Conservation (phyloP, 2,113 vertebrate species). For the Prunella himalayana region DNA sequence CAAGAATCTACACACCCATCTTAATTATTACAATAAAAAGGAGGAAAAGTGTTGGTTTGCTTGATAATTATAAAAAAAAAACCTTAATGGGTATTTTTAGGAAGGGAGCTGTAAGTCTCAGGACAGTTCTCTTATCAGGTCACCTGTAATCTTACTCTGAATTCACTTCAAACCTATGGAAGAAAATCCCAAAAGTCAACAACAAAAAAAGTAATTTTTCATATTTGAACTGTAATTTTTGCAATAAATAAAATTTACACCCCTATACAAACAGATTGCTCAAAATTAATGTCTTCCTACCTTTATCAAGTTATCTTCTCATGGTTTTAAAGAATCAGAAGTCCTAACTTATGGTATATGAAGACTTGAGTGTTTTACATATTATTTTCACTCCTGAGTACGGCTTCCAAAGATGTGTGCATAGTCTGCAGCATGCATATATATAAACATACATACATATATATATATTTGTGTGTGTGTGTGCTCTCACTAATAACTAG, state of each 20-base stretch:
- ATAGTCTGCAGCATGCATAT: not conserved
- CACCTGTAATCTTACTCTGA: not conserved
- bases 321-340: not conserved
- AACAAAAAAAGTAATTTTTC: not conserved
- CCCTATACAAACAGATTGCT: not conserved
- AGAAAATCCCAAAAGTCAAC: not conserved
- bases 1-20: not conserved
- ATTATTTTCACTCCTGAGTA: not conserved
- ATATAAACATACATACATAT: accelerated
- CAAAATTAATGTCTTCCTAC: not conserved
- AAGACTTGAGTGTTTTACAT: not conserved
- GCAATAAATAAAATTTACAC: not conserved
- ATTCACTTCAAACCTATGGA: not conserved
- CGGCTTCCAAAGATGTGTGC: not conserved
- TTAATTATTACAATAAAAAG: not conserved
- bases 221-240: not conserved
- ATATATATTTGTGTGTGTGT: not conserved
- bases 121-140: not conserved
- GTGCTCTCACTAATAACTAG: not conserved
- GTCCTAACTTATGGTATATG: not conserved
- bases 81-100: not conserved
- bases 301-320: not conserved
- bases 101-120: not conserved
- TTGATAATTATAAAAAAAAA: not conserved
- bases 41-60: not conserved